Evolutionary conservation across 2,888 invertebrate species (phyloP).

Genomic region (Clistopyga incitator): DNA sequence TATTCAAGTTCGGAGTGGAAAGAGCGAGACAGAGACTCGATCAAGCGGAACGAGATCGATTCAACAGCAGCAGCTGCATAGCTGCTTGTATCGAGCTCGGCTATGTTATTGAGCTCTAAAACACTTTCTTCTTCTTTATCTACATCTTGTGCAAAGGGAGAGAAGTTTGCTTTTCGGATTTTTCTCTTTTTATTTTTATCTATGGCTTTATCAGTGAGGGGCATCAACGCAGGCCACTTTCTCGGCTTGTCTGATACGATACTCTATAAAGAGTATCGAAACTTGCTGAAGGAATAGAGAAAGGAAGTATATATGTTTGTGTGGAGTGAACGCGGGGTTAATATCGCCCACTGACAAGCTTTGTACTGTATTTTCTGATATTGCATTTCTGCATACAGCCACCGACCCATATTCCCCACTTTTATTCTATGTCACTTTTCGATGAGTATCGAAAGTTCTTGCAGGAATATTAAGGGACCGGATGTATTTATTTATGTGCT

Average conservation of each 20-base stretch:
- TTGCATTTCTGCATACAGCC: too few relatives aligned
- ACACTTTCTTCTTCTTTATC: constrained; percentile 31
- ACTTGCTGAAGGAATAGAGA: background rate
- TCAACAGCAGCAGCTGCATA: constrained; percentile 15
- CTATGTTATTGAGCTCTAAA: background rate
- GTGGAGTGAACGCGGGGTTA: too few relatives aligned
- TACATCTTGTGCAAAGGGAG: constrained; percentile 5
- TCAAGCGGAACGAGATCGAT: constrained; percentile 13
- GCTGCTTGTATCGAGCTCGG: background rate
- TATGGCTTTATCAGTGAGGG: constrained; percentile 34
- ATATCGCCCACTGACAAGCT: too few relatives aligned
- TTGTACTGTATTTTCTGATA: too few relatives aligned
- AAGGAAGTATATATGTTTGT: too few relatives aligned
- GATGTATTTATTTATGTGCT: background rate
- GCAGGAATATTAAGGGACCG: too few relatives aligned
- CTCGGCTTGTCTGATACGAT: background rate
- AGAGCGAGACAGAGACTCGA: constrained; percentile 4
- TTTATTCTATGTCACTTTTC: too few relatives aligned
- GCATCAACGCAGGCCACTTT: constrained; percentile 19
- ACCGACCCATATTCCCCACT: too few relatives aligned
- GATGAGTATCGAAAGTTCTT: too few relatives aligned
- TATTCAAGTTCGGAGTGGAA: background rate
- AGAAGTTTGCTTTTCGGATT: background rate
- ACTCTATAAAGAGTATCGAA: constrained; percentile 9
- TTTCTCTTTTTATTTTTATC: constrained; percentile 30